Evolutionary conservation across 2,113 vertebrate genomes (phyloP), one percentile per base, ranked within the genome.

Genomic region (Lates calcarifer): DNA sequence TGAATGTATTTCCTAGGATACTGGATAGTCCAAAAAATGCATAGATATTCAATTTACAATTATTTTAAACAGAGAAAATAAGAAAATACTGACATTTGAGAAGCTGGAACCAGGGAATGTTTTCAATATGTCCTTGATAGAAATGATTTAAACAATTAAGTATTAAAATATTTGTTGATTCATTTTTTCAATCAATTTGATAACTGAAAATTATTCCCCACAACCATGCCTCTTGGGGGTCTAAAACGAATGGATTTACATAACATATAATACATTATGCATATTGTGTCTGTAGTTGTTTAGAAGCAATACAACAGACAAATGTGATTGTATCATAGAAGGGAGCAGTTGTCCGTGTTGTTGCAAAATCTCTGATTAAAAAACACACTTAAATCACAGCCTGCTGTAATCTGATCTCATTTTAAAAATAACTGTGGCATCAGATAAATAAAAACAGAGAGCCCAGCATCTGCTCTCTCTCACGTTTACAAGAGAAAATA

Each of bases 291-390:
- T 57, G 18, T 17, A 31, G 18, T 60, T 41, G 15, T 71, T 43
- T 28, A 5, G 35, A 35, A 3, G 9, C n/a, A 61, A 51, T 58
- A 13, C 33, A 33, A 7, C 62, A 66, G 70, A 45, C 49, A 60
- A 33, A 35, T 58, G 68, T 66, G 68, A 66, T 51, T 17, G 35
- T 35, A 31, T 22, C 62, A 83, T 37, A 74, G 76, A 56, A 74
- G 12, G 57, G 22, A 74, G 57, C 70, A 33, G 28, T 55, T 28
- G 39, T 56, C 47, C 58, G 41, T 70, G 51, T 43, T 43, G 70
- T 28, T 79, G 70, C 26, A 75, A 79, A 67, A 43, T 47, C 39
- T 81, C 18, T 71, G 53, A 80, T 84, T 75, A 76, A 65, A 51
- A 85, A 71, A 76, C 41, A 13, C 65, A 58, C 67, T 80, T 80